Evolutionary conservation across 2,113 vertebrate species (phyloP), one percentile per base, ranked within the genome.

Genomic region (Etheostoma spectabile): DNA sequence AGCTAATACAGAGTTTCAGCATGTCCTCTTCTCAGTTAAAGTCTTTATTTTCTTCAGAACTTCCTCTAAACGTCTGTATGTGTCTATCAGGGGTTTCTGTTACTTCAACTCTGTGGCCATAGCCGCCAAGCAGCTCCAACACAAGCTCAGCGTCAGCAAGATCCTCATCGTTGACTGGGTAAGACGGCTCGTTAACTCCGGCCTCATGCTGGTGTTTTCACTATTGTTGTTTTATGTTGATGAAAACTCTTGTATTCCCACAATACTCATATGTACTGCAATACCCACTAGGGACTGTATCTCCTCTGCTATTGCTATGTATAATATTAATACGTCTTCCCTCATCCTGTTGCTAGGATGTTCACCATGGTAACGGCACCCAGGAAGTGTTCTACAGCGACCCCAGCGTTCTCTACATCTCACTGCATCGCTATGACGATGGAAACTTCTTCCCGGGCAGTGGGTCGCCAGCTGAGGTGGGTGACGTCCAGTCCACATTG

Each of bases 111-210:
- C 97, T 0, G 97, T 99, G 90, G 98, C 97, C 48, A 96, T 99
- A 0, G 98, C 98, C 0, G 97, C 97, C 77, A 95, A 95, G 91
- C 94, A 95, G 83, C 95, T 96, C 61, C 93, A 95, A 52, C 92
- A 97, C 49, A 97, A 96, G 56, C 94, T 96, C 86, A 96, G 96
- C 0, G 95, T 96, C 82, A 86, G 89, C 93, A 98, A 97, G 94
- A 97, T 99, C 87, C 97, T 99, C 83, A 98, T 99, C 2, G 96
- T 99, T 18, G 97, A 99, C 92, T 99, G 98, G 98, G 98, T 99
- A 87, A 95, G 96, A 90, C 5, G 0, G 22, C 8, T 16, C 45
- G 6, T 42, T 52, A 16, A 42, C 38, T 42, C 19, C 8, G 24
- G 19, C 64, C 5, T 68, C 2, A 16, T 24, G 8, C 53, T 63